Percentiles rank a stretch among this genome's conserved stretches.
Evolutionary conservation across 2,888 invertebrate genomes (phyloP).

Genomic region (Petrophora chlorosata): DNA sequence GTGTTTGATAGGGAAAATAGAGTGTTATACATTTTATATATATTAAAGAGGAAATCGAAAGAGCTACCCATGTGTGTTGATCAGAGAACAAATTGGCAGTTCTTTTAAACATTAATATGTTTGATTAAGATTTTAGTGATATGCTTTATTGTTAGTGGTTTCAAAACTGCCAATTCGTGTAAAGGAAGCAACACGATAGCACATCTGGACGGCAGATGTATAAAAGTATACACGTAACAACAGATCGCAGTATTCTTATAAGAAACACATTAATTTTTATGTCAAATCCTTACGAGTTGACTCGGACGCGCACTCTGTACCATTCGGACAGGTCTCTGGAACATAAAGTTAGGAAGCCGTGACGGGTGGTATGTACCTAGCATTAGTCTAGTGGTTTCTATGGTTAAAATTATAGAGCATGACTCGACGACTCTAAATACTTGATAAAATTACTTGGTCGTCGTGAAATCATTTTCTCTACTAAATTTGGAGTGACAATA

Average conservation of each 20-base stretch:
- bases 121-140: conserved; percentile 28
- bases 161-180: conserved; percentile 76
- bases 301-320: conserved; percentile 93
- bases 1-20: conserved; percentile 24
- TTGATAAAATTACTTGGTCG: conserved; percentile 2
- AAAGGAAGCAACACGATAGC: conserved; percentile 73
- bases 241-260: conserved; percentile 74
- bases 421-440: conserved; percentile 30
- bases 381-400: conserved; percentile 43
- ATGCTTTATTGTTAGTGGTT: conserved; percentile 33
- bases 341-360: conserved; percentile 79
- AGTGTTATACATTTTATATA: conserved; percentile 25
- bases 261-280: conserved; percentile 79
- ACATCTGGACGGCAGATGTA: conserved; percentile 81
- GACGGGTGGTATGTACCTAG: conserved; percentile 67
- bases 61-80: conserved; percentile 59
- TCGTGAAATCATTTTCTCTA: conserved; percentile 30
- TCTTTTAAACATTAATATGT: conserved; percentile 45
- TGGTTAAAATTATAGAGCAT: conserved; percentile 31
- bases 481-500: conserved; percentile 5
- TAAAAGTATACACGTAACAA: conserved; percentile 81
- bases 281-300: conserved; percentile 90
- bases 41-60: conserved; percentile 55
- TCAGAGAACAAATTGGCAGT: conserved; percentile 73
- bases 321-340: conserved; percentile 89